Evolutionary conservation across 1,140 invertebrate species (phyloP).

Genomic region (Drosophila athabasca): DNA sequence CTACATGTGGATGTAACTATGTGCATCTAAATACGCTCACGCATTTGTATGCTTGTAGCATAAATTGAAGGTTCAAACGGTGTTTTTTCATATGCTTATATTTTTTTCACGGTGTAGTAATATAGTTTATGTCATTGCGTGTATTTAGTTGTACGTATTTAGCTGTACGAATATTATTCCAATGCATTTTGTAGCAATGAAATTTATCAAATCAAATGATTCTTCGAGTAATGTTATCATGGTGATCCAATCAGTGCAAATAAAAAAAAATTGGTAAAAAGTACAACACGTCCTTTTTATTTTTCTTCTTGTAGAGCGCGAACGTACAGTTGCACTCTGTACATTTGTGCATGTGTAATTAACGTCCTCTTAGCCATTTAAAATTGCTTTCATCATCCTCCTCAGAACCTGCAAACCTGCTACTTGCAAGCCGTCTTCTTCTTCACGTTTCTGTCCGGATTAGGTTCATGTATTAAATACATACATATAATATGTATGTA

Average conservation of each 20-base stretch:
- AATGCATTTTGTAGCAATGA: background rate
- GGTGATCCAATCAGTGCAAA: constrained; percentile 8
- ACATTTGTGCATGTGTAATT: too few relatives aligned
- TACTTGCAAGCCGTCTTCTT: too few relatives aligned
- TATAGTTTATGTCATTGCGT: background rate
- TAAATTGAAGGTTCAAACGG: constrained; percentile 11
- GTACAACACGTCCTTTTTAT: constrained; percentile 2
- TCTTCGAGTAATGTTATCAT: constrained; percentile 1
- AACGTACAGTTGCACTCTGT: too few relatives aligned
- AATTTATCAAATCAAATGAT: constrained; percentile 1
- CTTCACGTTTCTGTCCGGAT: too few relatives aligned
- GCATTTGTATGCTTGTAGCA: constrained; percentile 37
- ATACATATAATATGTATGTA: too few relatives aligned
- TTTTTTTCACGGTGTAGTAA: background rate
- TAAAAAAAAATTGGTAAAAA: constrained; percentile 15
- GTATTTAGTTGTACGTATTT: constrained; percentile 9
- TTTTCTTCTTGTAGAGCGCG: too few relatives aligned
- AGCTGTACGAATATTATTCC: constrained; percentile 16
- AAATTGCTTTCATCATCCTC: too few relatives aligned
- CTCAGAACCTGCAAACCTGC: too few relatives aligned
- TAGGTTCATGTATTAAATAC: too few relatives aligned
- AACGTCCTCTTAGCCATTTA: too few relatives aligned
- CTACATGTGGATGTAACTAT: constrained; percentile 33
- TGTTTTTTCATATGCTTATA: background rate
- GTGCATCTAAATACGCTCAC: constrained; percentile 45